Base-by-base conservation (phyloP, 1,140 invertebrate species). In the Diorhabda carinulata region DNA sequence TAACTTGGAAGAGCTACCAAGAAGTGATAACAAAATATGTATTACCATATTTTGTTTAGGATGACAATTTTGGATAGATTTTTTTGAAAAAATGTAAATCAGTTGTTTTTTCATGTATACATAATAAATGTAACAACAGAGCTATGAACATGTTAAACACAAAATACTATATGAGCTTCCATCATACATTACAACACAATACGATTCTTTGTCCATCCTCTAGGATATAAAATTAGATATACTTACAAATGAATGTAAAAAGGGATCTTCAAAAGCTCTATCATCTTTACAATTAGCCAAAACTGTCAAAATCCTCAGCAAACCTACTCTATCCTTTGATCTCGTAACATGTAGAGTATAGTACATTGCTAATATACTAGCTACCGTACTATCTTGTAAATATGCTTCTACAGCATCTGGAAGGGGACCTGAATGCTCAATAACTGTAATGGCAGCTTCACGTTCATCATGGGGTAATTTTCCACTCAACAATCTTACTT, bases 391-490 rank as follows among this genome's bases (percentile, higher is more conserved):
- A 76, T 96, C 91, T 76, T 93, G 89, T 68, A 96, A 90, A 78
- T 95, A 97, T 3, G 92, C 92, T 81, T 95, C 93, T 75, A 94
- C 95, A 3, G 93, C 92, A 84, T 97, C 95, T 5, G 95, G 94
- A 0, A 94, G 91, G 25, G 95, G 94, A 8, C 95, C 92, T 8
- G 94, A 95, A 83, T 97, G 95, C 81, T 97, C 95, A 77, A 97
- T 97, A 69, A 94, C 93, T 7, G 94, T 95, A 69, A 97, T 90
- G 10, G 94, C 94, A 9, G 94, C 93, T 79, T 95, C 93, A 72
- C 94, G 86, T 77, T 98, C 96, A 82, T 98, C 96, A n/a, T 91
- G 92, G 25, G 95, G 95, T 64, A 98, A 81, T 83, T 94, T 96
- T 9, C 89, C 87, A 76, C 94, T 94, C 7, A 98, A 80, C 67